phyloP scores from a whole-genome alignment of 2,797 vertebrate species.

The Clarias platycephalus region DNA sequence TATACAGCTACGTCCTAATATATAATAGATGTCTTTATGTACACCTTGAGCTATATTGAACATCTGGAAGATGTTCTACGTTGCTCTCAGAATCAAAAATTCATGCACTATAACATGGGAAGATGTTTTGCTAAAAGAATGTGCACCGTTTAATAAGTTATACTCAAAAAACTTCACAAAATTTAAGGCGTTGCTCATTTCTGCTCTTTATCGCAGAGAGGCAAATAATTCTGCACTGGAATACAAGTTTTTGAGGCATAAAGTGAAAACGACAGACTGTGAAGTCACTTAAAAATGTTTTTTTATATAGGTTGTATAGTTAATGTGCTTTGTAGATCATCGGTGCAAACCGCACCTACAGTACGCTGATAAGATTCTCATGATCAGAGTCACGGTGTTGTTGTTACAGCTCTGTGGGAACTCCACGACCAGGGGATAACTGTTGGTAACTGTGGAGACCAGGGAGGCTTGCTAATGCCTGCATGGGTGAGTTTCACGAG shows the following conservation, averaged over 20 bases:
- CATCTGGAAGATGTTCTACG: not conserved
- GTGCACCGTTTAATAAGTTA: not conserved
- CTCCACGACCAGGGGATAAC: not conserved
- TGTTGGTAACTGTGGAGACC: constrained; percentile 36
- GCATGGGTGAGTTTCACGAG: constrained; percentile 46
- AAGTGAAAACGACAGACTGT: too few species aligned
- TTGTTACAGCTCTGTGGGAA: constrained; percentile 27
- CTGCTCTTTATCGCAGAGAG: not conserved
- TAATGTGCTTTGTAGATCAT: not conserved
- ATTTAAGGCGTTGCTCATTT: not conserved
- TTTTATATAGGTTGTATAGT: not conserved
- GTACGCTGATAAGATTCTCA: not conserved
- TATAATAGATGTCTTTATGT: not conserved
- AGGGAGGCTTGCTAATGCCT: constrained; percentile 7
- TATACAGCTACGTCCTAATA: not conserved
- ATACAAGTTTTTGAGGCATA: not conserved
- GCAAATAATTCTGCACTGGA: not conserved
- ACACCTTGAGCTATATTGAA: not conserved
- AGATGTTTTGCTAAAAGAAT: not conserved
- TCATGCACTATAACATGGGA: not conserved
- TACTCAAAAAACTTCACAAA: not conserved
- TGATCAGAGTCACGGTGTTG: constrained; percentile 20
- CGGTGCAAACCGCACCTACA: not conserved
- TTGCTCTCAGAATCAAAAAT: not conserved
- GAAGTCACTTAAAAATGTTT: not conserved